Percentiles rank a stretch among this genome's conserved stretches.
phyloP scores from a whole-genome alignment of 2,797 vertebrate species.

The Chrysocyon brachyurus region DNA sequence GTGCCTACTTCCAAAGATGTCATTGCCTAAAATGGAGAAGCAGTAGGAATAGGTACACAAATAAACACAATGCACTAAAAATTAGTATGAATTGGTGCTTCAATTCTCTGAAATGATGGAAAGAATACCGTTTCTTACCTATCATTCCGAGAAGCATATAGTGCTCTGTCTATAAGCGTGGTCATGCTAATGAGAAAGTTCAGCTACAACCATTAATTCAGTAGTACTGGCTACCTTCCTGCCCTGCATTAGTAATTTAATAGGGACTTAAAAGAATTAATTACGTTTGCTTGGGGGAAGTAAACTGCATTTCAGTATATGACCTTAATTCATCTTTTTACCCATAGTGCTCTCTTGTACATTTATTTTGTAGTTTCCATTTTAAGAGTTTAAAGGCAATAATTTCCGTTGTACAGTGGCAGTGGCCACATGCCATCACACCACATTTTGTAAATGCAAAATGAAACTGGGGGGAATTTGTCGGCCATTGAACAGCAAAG shows the following conservation, averaged over 20 bases:
- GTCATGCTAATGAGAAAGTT: neutral
- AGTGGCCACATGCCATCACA: neutral
- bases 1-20: neutral
- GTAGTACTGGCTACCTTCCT: neutral
- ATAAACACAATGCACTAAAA: neutral
- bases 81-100: neutral
- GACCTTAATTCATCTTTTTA: slow-evolving; percentile 6
- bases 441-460: neutral
- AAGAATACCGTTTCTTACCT: neutral
- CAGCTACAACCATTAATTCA: slow-evolving; percentile 1
- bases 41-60: neutral
- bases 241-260: neutral
- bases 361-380: slow-evolving; percentile 24
- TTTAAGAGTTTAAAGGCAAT: neutral
- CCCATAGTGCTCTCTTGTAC: neutral
- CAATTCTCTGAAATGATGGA: neutral
- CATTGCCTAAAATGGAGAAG: neutral
- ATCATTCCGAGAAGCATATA: neutral
- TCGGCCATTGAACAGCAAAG: neutral
- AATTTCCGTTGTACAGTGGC: neutral
- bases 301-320: neutral
- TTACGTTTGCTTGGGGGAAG: slow-evolving; percentile 1
- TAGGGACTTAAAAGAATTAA: slow-evolving; percentile 7
- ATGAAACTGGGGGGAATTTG: neutral
- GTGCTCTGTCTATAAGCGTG: neutral